Evolutionary conservation across 2,797 vertebrate species (phyloP).

Genomic region (Perodicticus potto): DNA sequence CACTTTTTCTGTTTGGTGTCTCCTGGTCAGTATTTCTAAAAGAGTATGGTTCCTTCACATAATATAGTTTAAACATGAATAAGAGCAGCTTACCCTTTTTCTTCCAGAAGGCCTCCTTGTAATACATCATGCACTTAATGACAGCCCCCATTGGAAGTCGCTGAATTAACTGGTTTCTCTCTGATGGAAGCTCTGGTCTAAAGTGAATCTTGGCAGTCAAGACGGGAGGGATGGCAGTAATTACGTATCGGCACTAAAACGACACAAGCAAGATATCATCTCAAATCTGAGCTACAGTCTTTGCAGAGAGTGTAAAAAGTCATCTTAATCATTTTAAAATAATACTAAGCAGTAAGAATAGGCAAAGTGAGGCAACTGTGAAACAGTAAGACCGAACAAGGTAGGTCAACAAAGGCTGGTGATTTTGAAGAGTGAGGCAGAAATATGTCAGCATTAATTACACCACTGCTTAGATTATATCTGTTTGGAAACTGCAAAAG

Average conservation of each 20-base stretch:
- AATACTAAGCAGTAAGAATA: neutral
- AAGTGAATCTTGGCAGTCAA: constrained; percentile 91
- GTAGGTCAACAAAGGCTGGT: constrained; percentile 51
- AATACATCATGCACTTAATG: constrained; percentile 93
- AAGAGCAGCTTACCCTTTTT: constrained; percentile 87
- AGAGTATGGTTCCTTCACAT: constrained; percentile 9
- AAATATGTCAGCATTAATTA: constrained; percentile 69
- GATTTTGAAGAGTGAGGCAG: constrained; percentile 68
- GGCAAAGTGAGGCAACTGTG: constrained; percentile 21
- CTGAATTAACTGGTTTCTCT: constrained; percentile 91
- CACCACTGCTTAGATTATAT: constrained; percentile 72
- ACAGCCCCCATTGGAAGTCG: constrained; percentile 91
- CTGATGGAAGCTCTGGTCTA: constrained; percentile 89
- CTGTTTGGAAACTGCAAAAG: constrained; percentile 77
- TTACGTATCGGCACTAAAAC: constrained; percentile 89
- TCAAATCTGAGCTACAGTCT: constrained; percentile 45
- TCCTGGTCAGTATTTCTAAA: neutral
- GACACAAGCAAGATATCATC: constrained; percentile 64
- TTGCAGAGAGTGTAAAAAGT: neutral
- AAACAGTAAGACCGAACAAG: constrained; percentile 54
- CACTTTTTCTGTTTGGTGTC: neutral
- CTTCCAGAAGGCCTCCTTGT: constrained; percentile 91
- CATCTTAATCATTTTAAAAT: constrained; percentile 64
- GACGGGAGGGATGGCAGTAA: constrained; percentile 90
- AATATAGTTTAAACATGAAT: constrained; percentile 33